Base-by-base conservation (phyloP, 1,140 invertebrate species). In the Drosophila miranda region DNA sequence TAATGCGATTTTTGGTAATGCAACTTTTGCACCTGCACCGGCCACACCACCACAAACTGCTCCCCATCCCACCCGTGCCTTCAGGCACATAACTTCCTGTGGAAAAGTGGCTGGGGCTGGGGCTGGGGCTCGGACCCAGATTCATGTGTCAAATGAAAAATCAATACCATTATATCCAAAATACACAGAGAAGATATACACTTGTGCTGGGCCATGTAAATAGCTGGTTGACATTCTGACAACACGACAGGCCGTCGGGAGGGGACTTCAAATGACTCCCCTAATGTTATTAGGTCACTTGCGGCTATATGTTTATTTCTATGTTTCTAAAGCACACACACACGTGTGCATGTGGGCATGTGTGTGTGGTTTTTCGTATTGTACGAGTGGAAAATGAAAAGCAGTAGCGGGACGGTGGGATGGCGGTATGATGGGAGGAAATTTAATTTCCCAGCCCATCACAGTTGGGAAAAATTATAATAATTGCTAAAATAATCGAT, bases 1-100 rank as follows among this genome's bases (percentile, higher is more conserved):
- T 86, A 86, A 86, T 86, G 78, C 62, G 70, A 81, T 82, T 87
- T 86, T 87, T 59, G 70, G 69, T 58, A 76, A 81, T 86, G 74
- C 72, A 84, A 70, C 51, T 64, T 43, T 52, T 23, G 42, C 11
- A 45, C 66, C 69, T 59, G 56, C 11, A 44, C 63, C 13, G 34
- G 11, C 26, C 34, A 14, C 21, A 21, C 59, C 30, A 50, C 41
- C 34, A 45, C 53, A 55, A 53, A 52, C 44, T n/a, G 30, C 30
- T 9, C 8, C 2, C 11, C 19, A 16, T 5, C 9, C 21, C 61
- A 50, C n/a, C 44, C 30, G 38, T 56, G 14, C 30, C 9, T 11
- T 3, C 4, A 11, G 34, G 34, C 34, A 38, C 11, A 38, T 4
- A 38, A 38, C 34, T 1, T 13, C 3, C 34, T 13, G 34, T 38